Evolutionary conservation across 2,888 invertebrate genomes (phyloP).

Genomic region (Agrotis clavis): DNA sequence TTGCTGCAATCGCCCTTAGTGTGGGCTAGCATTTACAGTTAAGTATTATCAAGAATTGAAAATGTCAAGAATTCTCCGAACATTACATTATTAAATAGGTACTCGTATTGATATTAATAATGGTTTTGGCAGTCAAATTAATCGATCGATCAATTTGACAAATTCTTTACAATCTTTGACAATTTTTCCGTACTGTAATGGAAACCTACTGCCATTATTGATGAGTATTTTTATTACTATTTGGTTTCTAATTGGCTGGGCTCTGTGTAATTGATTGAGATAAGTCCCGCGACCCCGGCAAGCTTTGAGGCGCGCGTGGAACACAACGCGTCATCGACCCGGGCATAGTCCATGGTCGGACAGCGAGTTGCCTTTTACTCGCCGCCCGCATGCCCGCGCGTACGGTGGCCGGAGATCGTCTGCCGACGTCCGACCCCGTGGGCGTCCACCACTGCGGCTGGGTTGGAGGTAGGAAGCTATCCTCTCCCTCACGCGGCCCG

Average conservation of each 20-base stretch:
- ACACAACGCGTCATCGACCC: no score
- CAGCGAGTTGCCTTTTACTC: no score
- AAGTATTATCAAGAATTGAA: slow-evolving; percentile 2
- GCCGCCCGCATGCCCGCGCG: no score
- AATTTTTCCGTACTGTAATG: background rate
- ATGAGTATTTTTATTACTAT: background rate
- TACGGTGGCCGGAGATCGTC: no score
- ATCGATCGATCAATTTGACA: background rate
- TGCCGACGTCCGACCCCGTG: no score
- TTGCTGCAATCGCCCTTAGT: background rate
- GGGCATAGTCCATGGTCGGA: no score
- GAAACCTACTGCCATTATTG: background rate
- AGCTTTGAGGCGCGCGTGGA: no score
- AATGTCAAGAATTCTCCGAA: slow-evolving; percentile 21
- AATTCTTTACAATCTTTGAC: slow-evolving; percentile 16
- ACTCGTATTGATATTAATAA: background rate
- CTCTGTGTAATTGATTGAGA: no score
- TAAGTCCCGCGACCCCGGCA: no score
- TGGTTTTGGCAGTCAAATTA: slow-evolving; percentile 3
- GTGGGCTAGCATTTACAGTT: background rate
- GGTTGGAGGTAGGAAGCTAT: no score
- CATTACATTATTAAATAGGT: slow-evolving; percentile 11
- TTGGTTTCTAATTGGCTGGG: background rate
- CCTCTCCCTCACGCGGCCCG: no score
- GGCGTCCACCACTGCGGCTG: no score